Evolutionary conservation across 2,888 invertebrate species (phyloP).

Genomic region (Nephrocerus scutellatus): DNA sequence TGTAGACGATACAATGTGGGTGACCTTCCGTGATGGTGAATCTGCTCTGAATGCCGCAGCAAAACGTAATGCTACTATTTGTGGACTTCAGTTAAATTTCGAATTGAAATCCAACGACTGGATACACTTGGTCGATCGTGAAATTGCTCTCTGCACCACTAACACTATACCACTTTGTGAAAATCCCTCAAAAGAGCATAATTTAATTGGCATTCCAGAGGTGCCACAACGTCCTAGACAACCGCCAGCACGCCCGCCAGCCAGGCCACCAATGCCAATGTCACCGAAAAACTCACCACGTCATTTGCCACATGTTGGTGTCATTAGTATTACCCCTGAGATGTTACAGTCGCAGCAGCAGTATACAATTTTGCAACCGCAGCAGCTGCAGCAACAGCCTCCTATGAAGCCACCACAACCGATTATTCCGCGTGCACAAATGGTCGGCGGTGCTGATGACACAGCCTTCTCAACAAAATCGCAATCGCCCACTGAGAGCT

Average conservation of each 20-base stretch:
- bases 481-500: conserved; percentile 35
- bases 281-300: conserved; percentile 50
- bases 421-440: conserved; percentile 20
- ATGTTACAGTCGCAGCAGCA: conserved; percentile 38
- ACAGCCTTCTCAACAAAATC: conserved; percentile 35
- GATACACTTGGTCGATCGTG: conserved; percentile 72
- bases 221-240: conserved; percentile 47
- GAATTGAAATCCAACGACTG: conserved; percentile 79
- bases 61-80: conserved; percentile 55
- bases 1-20: conserved; percentile 81
- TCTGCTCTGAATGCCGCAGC: conserved; percentile 70
- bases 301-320: conserved; percentile 49
- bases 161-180: conserved; percentile 73
- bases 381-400: conserved; percentile 28
- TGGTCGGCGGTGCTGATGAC: conserved; percentile 13
- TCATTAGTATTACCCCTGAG: conserved; percentile 49
- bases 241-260: conserved; percentile 52
- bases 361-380: conserved; percentile 32
- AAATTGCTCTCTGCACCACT: conserved; percentile 75
- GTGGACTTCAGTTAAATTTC: conserved; percentile 61
- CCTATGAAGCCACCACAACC: conserved; percentile 26
- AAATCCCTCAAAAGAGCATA: conserved; percentile 37
- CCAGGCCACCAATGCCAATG: conserved; percentile 52
- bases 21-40: conserved; percentile 86
- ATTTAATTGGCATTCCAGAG: conserved; percentile 50